Base-by-base conservation (phyloP, 2,888 invertebrate species). In the Orthosia cruda region DNA sequence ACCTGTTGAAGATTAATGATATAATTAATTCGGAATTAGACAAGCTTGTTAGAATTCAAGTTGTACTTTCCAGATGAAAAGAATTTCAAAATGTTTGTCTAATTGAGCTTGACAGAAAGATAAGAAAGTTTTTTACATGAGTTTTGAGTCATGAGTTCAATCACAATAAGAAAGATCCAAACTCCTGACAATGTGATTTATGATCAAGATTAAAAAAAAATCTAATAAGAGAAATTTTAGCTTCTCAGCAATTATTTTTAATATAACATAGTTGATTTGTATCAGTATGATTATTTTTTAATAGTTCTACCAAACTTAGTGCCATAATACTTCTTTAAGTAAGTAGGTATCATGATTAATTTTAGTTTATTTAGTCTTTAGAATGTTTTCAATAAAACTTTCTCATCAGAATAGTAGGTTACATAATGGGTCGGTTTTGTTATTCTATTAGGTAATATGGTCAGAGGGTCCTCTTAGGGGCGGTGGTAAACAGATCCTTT, bases 1-100 rank as follows among this genome's bases (percentile, higher is more conserved):
- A 96, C 91, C 94, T 95, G 90, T 32, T 77, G 74, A 63, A 9
- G 81, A 83, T 55, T 62, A 47, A 76, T 47, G 13, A n/a, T n/a
- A 59, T 47, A 20, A 55, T 70, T 0, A 59, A 58, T 45, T n/a
- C n/a, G n/a, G 0, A 18, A 49, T 5, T 12, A 40, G 40, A 40
- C 40, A 54, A 54, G 11, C 54, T 54, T 20, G 52, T 52, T 52
- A n/a, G n/a, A 52, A 52, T 52, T 52, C 40, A 40, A 40, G 40
- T 40, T 40, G 9, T 40, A 40, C 40, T 40, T 40, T 40, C 40
- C 9, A 52, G n/a, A 23, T 55, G 15, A 15, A 55, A 55, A 55
- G 54, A 13, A 55, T 55, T 55, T 13, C 2, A 23, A 4, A 55
- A 49, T 32, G 13, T 23, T 54, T 5, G 26, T 67, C 58, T 57